A percentile compares a stretch with the other conserved stretches of the same genome.
phyloP scores from a whole-genome alignment of 2,888 invertebrate genomes.

The Brenthis daphne region DNA sequence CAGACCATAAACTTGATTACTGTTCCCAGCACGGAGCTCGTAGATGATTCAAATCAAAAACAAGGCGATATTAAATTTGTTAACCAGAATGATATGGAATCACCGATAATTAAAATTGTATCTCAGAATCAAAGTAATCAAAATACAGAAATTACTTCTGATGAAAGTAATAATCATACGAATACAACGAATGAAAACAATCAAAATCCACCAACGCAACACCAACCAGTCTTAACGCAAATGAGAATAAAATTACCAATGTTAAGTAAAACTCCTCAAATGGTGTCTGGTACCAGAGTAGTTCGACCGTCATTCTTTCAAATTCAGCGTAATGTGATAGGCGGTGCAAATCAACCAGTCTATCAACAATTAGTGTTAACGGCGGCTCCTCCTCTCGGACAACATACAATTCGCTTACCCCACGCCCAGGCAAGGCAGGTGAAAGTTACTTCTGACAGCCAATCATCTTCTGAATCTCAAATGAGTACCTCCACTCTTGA shows the following conservation, averaged over 20 bases:
- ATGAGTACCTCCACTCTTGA: constrained; percentile 89
- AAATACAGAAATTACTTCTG: constrained; percentile 53
- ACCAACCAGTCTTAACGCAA: constrained; percentile 75
- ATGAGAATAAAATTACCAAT: constrained; percentile 80
- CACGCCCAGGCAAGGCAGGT: constrained; percentile 58
- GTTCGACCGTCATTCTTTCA: constrained; percentile 81
- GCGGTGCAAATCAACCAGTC: constrained; percentile 78
- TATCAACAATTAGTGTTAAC: constrained; percentile 78
- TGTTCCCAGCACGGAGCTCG: constrained; percentile 72
- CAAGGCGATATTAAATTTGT: constrained; percentile 54
- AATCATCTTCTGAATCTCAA: constrained; percentile 78
- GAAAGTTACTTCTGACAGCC: constrained; percentile 61
- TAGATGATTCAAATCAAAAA: constrained; percentile 69
- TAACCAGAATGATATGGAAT: constrained; percentile 64
- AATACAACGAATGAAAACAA: constrained; percentile 57
- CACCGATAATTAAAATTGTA: constrained; percentile 74
- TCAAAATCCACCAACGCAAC: constrained; percentile 61
- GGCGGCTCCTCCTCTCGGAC: constrained; percentile 72
- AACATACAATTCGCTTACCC: constrained; percentile 70
- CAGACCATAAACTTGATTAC: constrained; percentile 84
- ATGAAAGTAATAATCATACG: constrained; percentile 59
- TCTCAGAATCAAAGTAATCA: constrained; percentile 61
- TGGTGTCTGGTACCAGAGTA: constrained; percentile 82
- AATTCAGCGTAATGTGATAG: constrained; percentile 84
- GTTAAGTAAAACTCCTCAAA: constrained; percentile 78